A percentile compares a stretch with the other conserved stretches of the same genome.
Conservation (phyloP, 2,113 vertebrate species). For the Scomber japonicus region DNA sequence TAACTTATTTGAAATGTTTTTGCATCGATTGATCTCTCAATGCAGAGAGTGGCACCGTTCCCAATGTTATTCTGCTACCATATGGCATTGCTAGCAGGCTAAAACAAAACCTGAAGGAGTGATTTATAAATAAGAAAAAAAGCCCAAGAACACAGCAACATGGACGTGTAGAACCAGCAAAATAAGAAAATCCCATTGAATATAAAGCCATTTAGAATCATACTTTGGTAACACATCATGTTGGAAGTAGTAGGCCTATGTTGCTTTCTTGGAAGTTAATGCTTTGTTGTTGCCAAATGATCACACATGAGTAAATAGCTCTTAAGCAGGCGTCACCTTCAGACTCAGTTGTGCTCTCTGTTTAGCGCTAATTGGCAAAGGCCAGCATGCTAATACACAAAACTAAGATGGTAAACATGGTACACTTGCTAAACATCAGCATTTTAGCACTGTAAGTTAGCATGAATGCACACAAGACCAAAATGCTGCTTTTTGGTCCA, state of each 20-base stretch:
- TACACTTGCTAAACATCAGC: too few species aligned
- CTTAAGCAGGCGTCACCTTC: not conserved
- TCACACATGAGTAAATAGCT: too few species aligned
- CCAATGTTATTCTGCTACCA: constrained; percentile 20
- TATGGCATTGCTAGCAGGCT: constrained; percentile 27
- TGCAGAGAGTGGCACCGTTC: constrained; percentile 26
- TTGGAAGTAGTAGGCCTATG: too few species aligned
- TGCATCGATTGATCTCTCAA: constrained; percentile 28
- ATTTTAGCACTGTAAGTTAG: too few species aligned
- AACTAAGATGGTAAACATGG: too few species aligned
- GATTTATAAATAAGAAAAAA: not conserved
- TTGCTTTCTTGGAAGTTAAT: too few species aligned
- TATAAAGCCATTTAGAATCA: not conserved
- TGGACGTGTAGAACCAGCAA: not conserved
- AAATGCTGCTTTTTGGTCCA: too few species aligned
- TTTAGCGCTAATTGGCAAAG: not conserved
- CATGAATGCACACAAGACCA: too few species aligned
- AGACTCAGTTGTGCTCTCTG: not conserved
- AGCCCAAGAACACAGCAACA: not conserved
- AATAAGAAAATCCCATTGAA: not conserved
- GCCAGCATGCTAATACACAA: not conserved
- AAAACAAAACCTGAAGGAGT: constrained; percentile 11
- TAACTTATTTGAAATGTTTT: constrained; percentile 33
- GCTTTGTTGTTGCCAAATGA: too few species aligned
- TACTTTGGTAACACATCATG: too few species aligned